Evolutionary conservation across 92 coral and sea anemone species (phyloP).

Genomic region (Micromussa lordhowensis): DNA sequence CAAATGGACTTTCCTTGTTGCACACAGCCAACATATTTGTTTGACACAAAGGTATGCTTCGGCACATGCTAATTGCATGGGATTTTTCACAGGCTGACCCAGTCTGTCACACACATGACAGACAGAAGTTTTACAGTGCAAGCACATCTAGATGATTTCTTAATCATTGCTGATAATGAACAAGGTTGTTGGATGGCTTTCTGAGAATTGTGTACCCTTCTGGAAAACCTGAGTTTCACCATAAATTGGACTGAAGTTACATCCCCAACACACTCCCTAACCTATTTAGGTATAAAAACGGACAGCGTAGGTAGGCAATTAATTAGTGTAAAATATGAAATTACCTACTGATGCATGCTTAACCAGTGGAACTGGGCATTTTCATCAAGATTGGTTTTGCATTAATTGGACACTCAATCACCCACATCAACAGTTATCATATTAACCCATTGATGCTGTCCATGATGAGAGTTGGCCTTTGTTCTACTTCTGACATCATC

Average conservation of each 20-base stretch:
- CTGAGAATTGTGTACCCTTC: neutral
- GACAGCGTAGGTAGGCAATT: slow-evolving; percentile 36
- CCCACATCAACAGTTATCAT: too few species aligned
- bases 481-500: too few species aligned
- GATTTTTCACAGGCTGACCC: slow-evolving; percentile 41
- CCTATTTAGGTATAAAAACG: slow-evolving; percentile 37
- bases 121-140: slow-evolving; percentile 13
- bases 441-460: too few species aligned
- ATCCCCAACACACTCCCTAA: neutral
- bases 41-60: slow-evolving; percentile 37
- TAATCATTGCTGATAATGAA: slow-evolving; percentile 32
- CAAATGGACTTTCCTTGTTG: too few species aligned
- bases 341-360: slow-evolving; percentile 45
- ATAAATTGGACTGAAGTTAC: slow-evolving; percentile 38
- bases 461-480: too few species aligned
- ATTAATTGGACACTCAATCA: too few species aligned
- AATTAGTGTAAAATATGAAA: slow-evolving; percentile 5
- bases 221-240: slow-evolving; percentile 23
- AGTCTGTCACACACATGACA: slow-evolving; percentile 39
- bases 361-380: slow-evolving; percentile 32
- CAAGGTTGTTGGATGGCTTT: slow-evolving; percentile 29
- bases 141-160: slow-evolving; percentile 53
- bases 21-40: slow-evolving; percentile 3
- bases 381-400: slow-evolving; percentile 33
- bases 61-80: slow-evolving; percentile 23